Evolutionary conservation across 2,797 vertebrate species (phyloP).

Genomic region (Acridotheres tristis): DNA sequence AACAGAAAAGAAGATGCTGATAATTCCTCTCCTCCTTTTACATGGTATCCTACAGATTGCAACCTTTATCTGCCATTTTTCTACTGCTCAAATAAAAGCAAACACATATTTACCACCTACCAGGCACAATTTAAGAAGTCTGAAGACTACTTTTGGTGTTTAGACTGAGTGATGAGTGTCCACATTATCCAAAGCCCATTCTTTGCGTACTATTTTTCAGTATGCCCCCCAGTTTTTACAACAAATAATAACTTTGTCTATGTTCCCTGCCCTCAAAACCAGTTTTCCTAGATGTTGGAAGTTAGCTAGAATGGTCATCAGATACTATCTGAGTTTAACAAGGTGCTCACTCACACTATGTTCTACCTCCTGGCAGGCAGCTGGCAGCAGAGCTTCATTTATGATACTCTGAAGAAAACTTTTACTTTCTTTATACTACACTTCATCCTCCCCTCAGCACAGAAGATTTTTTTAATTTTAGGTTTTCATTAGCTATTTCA

Average conservation of each 20-base stretch:
- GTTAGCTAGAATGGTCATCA: background rate
- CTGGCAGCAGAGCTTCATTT: conserved; percentile 12
- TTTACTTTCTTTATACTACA: background rate
- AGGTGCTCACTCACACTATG: background rate
- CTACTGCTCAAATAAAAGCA: background rate
- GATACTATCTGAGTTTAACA: background rate
- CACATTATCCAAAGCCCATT: background rate
- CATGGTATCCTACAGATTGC: background rate
- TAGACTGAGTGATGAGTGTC: background rate
- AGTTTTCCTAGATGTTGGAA: background rate
- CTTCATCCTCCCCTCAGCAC: background rate
- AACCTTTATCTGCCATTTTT: background rate
- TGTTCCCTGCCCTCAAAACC: background rate
- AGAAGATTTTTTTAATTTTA: background rate
- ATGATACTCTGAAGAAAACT: background rate
- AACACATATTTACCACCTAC: background rate
- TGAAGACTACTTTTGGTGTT: background rate
- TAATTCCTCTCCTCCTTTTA: background rate
- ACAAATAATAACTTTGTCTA: background rate
- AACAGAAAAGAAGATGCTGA: background rate
- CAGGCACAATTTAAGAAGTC: background rate
- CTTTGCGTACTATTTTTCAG: background rate
- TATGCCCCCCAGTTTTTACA: background rate
- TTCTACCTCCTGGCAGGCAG: background rate
- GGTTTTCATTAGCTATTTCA: background rate